These are phyloP conservation scores for Ooceraea biroi DNA, from an alignment of 1,140 invertebrate genomes.

Conservation along the genomic window DNA sequence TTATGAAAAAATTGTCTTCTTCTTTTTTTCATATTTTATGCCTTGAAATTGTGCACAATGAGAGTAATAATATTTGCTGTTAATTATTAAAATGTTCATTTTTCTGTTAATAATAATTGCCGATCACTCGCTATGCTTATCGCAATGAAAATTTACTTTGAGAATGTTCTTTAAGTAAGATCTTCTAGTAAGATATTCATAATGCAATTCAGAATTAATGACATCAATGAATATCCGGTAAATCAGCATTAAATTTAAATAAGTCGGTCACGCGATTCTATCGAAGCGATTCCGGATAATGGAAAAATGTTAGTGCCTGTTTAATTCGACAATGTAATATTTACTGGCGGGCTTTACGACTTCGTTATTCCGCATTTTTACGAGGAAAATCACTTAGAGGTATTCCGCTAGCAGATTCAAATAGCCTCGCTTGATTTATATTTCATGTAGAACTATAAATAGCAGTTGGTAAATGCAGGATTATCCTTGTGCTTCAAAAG, in stretches of 20 bases:
- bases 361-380: conserved; percentile 45
- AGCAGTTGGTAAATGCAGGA: not conserved
- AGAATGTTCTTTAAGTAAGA: not conserved
- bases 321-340: conserved; percentile 45
- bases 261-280: conserved; percentile 7
- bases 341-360: conserved; percentile 24
- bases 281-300: conserved; percentile 18
- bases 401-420: not conserved
- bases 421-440: conserved; percentile 6
- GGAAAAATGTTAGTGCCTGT: conserved; percentile 15
- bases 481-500: not conserved
- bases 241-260: conserved; percentile 47
- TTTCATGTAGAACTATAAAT: conserved; percentile 23
- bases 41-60: too few species aligned
- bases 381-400: conserved; percentile 1
- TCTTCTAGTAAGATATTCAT: not conserved
- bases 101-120: too few species aligned
- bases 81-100: too few species aligned
- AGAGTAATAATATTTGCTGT: too few species aligned
- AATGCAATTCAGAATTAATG: conserved; percentile 14
- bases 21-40: too few species aligned
- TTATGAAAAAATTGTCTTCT: too few species aligned
- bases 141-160: not conserved
- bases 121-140: too few species aligned
- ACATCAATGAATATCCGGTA: not conserved